A percentile compares a stretch with the other conserved stretches of the same genome.
phyloP scores from a whole-genome alignment of 2,888 invertebrate genomes.

The Oscheius myriophilus region DNA sequence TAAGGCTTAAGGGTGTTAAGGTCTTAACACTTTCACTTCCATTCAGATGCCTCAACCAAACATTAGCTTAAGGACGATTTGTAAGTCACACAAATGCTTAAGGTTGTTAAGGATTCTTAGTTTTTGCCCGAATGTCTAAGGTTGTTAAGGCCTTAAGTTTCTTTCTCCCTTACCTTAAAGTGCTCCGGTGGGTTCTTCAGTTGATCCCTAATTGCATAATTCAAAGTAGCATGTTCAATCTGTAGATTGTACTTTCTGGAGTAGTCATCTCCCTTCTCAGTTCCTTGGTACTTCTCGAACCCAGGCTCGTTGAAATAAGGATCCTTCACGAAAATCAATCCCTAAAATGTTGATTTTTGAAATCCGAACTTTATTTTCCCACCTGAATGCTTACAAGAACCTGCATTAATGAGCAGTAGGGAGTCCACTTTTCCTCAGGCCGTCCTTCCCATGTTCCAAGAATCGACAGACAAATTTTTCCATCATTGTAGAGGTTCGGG shows the following conservation, averaged over 20 bases:
- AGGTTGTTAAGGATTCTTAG: too few relatives aligned
- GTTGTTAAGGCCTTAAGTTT: too few relatives aligned
- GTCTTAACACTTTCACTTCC: too few relatives aligned
- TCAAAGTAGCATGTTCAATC: slow-evolving; percentile 69
- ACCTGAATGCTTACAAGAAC: slow-evolving; percentile 70
- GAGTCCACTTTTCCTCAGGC: slow-evolving; percentile 71
- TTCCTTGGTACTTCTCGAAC: slow-evolving; percentile 73
- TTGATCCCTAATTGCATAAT: slow-evolving; percentile 69
- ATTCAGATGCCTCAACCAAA: too few relatives aligned
- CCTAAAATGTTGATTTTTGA: slow-evolving; percentile 72
- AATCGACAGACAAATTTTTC: slow-evolving; percentile 73
- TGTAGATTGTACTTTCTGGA: slow-evolving; percentile 68
- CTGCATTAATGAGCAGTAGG: slow-evolving; percentile 69
- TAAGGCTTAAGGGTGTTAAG: too few relatives aligned
- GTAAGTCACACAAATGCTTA: too few relatives aligned
- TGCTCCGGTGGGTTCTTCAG: slow-evolving; percentile 58
- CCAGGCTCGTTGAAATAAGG: slow-evolving; percentile 79
- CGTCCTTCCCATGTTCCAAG: slow-evolving; percentile 71
- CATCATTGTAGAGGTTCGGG: slow-evolving; percentile 77
- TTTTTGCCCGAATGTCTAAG: too few relatives aligned
- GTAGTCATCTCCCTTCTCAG: slow-evolving; percentile 66
- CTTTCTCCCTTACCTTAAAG: too few relatives aligned
- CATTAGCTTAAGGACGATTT: too few relatives aligned
- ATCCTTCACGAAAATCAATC: slow-evolving; percentile 76
- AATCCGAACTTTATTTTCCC: not conserved